Conservation (phyloP, 2,113 vertebrate genomes). For the Ahaetulla prasina region DNA sequence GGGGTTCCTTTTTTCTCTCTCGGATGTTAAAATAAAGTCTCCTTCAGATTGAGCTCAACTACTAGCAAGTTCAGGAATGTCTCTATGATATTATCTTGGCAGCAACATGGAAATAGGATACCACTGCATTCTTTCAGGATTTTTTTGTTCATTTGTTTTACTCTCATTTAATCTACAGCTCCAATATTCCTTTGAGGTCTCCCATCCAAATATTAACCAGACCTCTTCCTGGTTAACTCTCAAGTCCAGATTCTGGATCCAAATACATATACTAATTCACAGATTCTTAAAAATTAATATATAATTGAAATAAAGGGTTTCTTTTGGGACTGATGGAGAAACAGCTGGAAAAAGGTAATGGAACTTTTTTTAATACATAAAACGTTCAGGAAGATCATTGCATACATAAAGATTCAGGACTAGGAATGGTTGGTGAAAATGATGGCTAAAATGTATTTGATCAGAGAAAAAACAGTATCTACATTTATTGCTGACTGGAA, state of each 20-base stretch:
- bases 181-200: neutral
- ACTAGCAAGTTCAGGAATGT: neutral
- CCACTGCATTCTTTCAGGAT: neutral
- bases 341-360: neutral
- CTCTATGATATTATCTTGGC: neutral
- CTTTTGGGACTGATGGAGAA: neutral
- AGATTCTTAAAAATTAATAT: neutral
- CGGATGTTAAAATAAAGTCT: neutral
- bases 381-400: neutral
- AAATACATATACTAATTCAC: neutral
- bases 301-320: neutral
- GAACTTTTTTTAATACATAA: neutral
- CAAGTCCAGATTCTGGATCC: neutral
- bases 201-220: neutral
- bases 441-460: neutral
- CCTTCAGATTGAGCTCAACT: neutral
- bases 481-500: neutral
- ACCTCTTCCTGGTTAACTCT: neutral
- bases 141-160: neutral
- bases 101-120: neutral
- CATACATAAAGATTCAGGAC: neutral
- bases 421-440: neutral
- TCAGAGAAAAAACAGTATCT: neutral
- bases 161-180: neutral
- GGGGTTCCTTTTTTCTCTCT: neutral